phyloP scores from a whole-genome alignment of 2,888 invertebrate genomes.

The Callimorpha dominula region DNA sequence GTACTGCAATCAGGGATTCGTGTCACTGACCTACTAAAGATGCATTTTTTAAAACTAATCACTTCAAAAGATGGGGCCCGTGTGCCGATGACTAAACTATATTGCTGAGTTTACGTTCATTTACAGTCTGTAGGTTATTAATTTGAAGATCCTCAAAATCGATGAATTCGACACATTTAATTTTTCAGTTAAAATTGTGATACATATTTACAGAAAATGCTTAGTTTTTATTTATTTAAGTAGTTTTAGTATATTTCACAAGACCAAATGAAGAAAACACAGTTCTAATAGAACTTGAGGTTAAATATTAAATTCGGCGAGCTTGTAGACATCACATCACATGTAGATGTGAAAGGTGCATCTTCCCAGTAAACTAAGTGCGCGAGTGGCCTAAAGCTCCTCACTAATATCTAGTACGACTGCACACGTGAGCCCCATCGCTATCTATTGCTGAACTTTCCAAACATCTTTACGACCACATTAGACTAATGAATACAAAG shows the following conservation, averaged over 20 bases:
- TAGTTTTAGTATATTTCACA: not conserved
- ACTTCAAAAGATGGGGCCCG: not conserved
- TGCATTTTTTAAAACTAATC: not conserved
- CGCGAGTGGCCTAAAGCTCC: not conserved
- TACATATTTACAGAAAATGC: not conserved
- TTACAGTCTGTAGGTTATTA: not conserved
- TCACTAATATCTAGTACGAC: not conserved
- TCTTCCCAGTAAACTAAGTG: not conserved
- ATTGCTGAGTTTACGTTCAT: not conserved
- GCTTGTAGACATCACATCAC: not conserved
- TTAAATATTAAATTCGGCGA: too few species aligned
- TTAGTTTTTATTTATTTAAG: not conserved
- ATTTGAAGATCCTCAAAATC: not conserved
- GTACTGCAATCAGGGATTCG: not conserved
- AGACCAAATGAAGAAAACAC: not conserved
- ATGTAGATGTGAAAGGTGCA: not conserved
- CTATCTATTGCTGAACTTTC: constrained; percentile 16
- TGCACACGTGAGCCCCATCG: not conserved
- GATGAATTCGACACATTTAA: not conserved
- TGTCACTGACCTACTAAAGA: constrained; percentile 16
- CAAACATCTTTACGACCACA: constrained; percentile 16
- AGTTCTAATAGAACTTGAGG: too few species aligned
- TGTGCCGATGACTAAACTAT: not conserved
- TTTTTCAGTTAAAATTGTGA: not conserved
- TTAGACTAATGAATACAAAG: constrained; percentile 23